Conservation (phyloP, 2,888 invertebrate genomes). For the Oegoconia quadripuncta region DNA sequence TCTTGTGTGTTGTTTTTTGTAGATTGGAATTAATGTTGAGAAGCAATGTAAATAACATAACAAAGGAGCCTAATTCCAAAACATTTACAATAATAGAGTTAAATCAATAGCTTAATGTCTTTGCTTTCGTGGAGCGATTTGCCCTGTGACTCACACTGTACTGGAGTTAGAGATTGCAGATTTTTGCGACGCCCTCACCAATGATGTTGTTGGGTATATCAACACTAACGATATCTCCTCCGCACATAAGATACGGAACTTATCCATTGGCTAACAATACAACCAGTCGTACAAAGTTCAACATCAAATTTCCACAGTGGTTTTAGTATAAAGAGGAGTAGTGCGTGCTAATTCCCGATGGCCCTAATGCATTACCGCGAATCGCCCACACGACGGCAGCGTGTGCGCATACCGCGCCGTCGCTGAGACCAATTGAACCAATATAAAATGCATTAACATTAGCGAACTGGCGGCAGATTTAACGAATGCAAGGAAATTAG, state of each 20-base stretch:
- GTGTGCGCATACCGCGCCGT: conserved; percentile 69
- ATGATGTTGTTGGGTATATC: too few species aligned
- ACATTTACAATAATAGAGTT: too few species aligned
- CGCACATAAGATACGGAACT: too few species aligned
- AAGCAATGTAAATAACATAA: not conserved
- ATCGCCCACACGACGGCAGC: conserved; percentile 66
- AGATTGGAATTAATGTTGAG: not conserved
- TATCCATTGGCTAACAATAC: not conserved
- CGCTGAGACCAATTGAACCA: conserved; percentile 74
- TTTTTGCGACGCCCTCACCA: too few species aligned
- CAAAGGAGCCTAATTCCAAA: too few species aligned
- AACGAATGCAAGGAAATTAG: conserved; percentile 47
- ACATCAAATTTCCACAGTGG: conserved; percentile 11
- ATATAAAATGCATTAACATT: conserved; percentile 78
- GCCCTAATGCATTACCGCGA: conserved; percentile 68
- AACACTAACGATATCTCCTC: too few species aligned
- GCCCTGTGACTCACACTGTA: too few species aligned
- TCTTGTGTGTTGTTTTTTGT: conserved; percentile 34
- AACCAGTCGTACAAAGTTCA: conserved; percentile 10
- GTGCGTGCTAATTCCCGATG: conserved; percentile 60
- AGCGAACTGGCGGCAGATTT: conserved; percentile 68
- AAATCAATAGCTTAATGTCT: too few species aligned
- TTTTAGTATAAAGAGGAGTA: conserved; percentile 14
- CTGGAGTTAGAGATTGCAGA: too few species aligned
- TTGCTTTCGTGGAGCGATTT: too few species aligned